A percentile compares a stretch with the other conserved stretches of the same genome.
phyloP scores from a whole-genome alignment of 2,888 invertebrate species.

The Nineta flava region DNA sequence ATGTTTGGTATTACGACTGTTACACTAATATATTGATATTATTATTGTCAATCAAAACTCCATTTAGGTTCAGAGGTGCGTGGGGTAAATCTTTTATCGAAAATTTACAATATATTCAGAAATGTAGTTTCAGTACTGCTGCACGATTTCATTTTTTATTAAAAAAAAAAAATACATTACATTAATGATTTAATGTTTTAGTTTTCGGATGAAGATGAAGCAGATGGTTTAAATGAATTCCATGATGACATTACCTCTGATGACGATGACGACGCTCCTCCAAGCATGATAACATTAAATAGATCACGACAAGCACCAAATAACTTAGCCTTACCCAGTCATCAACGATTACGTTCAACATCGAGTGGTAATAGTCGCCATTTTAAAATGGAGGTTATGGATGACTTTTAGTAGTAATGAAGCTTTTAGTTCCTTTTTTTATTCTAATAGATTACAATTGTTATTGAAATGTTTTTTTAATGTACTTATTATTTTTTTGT shows the following conservation, averaged over 20 bases:
- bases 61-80: no score
- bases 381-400: slow-evolving; percentile 26
- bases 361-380: slow-evolving; percentile 12
- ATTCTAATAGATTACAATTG: no score
- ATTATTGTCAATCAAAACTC: no score
- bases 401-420: slow-evolving; percentile 8
- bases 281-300: slow-evolving; percentile 14
- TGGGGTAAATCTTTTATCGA: no score
- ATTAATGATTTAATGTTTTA: slow-evolving; percentile 14
- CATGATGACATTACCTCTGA: slow-evolving; percentile 22
- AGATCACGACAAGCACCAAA: not conserved
- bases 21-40: no score
- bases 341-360: not conserved
- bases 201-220: slow-evolving; percentile 22
- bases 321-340: slow-evolving; percentile 15
- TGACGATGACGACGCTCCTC: slow-evolving; percentile 18
- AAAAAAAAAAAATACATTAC: not conserved
- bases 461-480: no score
- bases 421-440: no score
- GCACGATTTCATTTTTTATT: not conserved
- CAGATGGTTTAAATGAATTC: slow-evolving; percentile 20
- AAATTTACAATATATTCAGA: no score
- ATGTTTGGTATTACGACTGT: no score
- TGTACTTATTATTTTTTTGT: no score
- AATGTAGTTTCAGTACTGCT: no score